Evolutionary conservation across 1,140 invertebrate species (phyloP).

Genomic region (Scaptomyza hsui): DNA sequence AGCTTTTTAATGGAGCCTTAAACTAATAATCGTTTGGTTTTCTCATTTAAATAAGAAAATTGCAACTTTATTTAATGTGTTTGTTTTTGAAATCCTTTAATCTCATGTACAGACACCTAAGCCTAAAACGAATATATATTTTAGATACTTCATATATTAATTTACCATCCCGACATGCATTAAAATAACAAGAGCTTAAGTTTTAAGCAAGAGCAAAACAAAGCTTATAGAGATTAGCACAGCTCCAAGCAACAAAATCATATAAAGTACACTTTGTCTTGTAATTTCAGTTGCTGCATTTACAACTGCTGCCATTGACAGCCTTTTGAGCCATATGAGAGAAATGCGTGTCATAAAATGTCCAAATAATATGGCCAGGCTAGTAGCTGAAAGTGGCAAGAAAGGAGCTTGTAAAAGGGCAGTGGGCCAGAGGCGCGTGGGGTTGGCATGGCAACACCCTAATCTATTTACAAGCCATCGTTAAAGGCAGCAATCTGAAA

Average conservation of each 20-base stretch:
- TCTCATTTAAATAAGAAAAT: too few species aligned
- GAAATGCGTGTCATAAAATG: slow-evolving; percentile 66
- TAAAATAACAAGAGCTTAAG: too few species aligned
- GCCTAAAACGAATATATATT: too few species aligned
- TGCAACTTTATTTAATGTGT: too few species aligned
- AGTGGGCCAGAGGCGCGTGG: slow-evolving; percentile 32
- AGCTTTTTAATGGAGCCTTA: too few species aligned
- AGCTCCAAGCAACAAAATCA: neutral
- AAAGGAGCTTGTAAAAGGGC: slow-evolving; percentile 21
- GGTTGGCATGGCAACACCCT: slow-evolving; percentile 69
- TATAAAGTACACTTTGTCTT: slow-evolving; percentile 16
- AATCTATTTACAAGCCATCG: slow-evolving; percentile 63
- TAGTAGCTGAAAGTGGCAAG: slow-evolving; percentile 40
- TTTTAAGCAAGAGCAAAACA: neutral
- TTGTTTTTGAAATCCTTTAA: too few species aligned
- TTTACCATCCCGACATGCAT: too few species aligned
- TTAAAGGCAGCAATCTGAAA: slow-evolving; percentile 25
- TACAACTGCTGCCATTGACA: neutral
- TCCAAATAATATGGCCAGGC: slow-evolving; percentile 67
- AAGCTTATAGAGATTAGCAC: slow-evolving; percentile 15
- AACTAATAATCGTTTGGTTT: too few species aligned
- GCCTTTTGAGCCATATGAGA: slow-evolving; percentile 35
- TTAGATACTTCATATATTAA: too few species aligned
- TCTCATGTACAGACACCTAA: too few species aligned
- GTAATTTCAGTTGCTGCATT: neutral